Evolutionary conservation across 2,797 vertebrate species (phyloP), one percentile per base, ranked within the genome.

Genomic region (Peromyscus eremicus): DNA sequence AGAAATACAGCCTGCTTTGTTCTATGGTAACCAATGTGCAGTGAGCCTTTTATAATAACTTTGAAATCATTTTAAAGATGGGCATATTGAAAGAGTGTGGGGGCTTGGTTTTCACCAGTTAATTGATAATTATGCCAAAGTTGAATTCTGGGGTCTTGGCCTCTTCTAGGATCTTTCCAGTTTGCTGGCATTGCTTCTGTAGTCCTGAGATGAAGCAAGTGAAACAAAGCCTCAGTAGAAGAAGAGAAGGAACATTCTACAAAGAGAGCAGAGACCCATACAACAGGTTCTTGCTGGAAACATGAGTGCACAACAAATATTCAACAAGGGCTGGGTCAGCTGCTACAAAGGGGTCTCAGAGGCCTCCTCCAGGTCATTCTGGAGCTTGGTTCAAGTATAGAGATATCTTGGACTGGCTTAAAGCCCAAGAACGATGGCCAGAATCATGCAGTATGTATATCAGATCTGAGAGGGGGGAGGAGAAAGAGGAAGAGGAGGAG

Each of bases 341-440:
- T n/a, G 66, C 14, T 60, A 3, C 37, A 34, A 21, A 29, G 14
- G 11, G 7, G 1, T 25, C n/a, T 9, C 5, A 32, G 13, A 17
- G 5, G 1, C 0, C 52, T 49, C 14, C 34, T 46, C 0, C 10
- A 0, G 13, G 34, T 19, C 23, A 0, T 43, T 73, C 71, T 49
- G 40, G 14, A 8, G 10, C 4, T 17, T 2, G 0, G 1, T 17
- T 10, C 32, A 6, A 0, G 37, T 10, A 3, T 25, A 6, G 29
- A 34, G 29, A 21, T 5, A n/a, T 27, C 14, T 34, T 6, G 12
- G 10, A 52, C 10, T 3, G 2, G 11, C 23, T 76, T n/a, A n/a
- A 73, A 68, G 1, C n/a, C n/a, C 57, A 37, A 10, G 6, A 1
- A 8, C 0, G 52, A 49, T 14, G 13, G 0, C 55, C 46, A 49